Evolutionary conservation across 2,113 vertebrate species (phyloP).

Genomic region (Nanger granti): DNA sequence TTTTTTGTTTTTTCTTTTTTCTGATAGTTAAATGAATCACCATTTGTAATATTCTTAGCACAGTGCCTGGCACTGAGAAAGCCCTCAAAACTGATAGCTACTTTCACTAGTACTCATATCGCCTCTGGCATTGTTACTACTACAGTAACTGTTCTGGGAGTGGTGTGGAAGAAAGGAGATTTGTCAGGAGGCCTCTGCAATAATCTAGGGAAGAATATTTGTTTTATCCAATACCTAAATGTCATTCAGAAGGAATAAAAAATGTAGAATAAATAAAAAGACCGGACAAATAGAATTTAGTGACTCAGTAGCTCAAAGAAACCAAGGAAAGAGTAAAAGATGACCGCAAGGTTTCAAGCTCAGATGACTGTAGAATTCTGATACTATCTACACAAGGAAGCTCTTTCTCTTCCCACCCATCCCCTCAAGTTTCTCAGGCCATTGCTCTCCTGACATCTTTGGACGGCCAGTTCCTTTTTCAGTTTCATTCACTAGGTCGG

Average conservation of each 20-base stretch:
- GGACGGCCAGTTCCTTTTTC: background rate
- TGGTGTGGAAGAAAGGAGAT: background rate
- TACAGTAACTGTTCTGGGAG: background rate
- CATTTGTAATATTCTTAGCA: background rate
- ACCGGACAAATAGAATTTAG: background rate
- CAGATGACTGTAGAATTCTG: background rate
- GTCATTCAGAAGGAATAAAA: background rate
- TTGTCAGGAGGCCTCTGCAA: background rate
- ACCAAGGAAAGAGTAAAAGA: background rate
- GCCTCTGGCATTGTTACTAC: background rate
- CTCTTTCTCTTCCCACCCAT: background rate
- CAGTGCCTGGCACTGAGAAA: background rate
- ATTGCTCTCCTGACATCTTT: background rate
- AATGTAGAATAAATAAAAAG: slow-evolving; percentile 19
- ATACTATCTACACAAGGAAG: background rate
- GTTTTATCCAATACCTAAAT: background rate
- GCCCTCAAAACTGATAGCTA: background rate
- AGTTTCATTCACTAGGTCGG: background rate
- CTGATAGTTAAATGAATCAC: background rate
- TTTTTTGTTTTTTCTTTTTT: background rate
- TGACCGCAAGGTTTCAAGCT: background rate
- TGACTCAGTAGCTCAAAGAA: slow-evolving; percentile 32
- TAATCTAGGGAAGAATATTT: background rate
- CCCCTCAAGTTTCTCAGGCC: background rate
- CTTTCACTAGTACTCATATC: background rate